phyloP scores from a whole-genome alignment of 2,113 vertebrate species.

The Clarias batrachus region DNA sequence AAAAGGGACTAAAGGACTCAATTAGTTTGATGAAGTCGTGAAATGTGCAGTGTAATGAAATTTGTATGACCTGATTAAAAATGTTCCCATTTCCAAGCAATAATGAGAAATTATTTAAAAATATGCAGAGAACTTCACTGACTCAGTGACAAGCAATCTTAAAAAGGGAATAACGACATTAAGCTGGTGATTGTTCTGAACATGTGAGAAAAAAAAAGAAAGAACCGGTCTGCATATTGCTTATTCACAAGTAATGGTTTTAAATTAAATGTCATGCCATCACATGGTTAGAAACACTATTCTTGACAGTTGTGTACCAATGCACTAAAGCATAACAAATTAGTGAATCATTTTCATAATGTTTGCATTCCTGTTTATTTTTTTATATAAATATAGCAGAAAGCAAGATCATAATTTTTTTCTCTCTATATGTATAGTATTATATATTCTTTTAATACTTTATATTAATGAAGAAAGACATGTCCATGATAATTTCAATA shows the following conservation, averaged over 20 bases:
- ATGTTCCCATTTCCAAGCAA: conserved; percentile 53
- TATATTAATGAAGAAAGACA: too few relatives aligned
- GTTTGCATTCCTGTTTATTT: background rate
- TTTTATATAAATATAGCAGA: background rate
- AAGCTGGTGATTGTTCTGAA: conserved; percentile 44
- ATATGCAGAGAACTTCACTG: conserved; percentile 45
- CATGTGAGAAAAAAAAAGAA: conserved; percentile 30
- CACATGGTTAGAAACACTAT: conserved; percentile 36
- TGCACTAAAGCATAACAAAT: conserved; percentile 19
- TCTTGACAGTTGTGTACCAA: background rate
- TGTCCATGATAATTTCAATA: background rate
- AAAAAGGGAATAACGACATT: conserved; percentile 49
- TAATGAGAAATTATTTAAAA: conserved; percentile 51
- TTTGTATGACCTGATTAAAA: conserved; percentile 55
- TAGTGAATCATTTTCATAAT: background rate
- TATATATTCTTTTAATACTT: too few relatives aligned
- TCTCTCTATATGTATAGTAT: too few relatives aligned
- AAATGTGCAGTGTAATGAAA: conserved; percentile 57
- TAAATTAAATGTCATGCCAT: conserved; percentile 29
- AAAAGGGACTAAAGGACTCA: conserved; percentile 48
- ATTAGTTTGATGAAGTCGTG: conserved; percentile 58
- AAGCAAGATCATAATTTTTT: background rate
- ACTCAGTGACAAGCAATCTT: conserved; percentile 44
- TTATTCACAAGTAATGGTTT: conserved; percentile 37
- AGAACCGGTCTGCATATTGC: conserved; percentile 28